phyloP scores from a whole-genome alignment of 2,113 vertebrate species.

The Machaerirhynchus nigripectus region DNA sequence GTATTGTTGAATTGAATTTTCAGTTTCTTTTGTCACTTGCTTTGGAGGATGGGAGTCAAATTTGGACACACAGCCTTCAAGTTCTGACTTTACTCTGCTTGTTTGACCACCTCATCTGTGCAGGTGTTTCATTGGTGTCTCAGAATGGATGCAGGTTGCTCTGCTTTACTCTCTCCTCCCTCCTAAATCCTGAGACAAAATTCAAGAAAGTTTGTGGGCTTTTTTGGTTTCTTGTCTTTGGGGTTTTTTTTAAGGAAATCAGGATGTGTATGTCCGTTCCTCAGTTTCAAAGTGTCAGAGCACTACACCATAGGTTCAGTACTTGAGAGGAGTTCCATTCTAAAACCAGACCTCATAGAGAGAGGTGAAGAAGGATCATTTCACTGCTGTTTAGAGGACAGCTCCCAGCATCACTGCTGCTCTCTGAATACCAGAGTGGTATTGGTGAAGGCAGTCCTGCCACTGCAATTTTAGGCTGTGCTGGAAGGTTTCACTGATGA shows the following conservation, averaged over 20 bases:
- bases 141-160: background rate
- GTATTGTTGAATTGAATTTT: background rate
- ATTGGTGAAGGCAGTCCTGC: background rate
- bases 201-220: background rate
- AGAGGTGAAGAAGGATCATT: background rate
- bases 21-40: background rate
- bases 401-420: accelerated
- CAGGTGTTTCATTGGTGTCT: background rate
- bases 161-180: background rate
- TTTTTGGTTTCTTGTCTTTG: background rate
- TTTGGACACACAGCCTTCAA: background rate
- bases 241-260: background rate
- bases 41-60: background rate
- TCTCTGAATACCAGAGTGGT: background rate
- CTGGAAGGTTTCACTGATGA: background rate
- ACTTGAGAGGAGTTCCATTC: background rate
- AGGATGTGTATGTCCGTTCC: background rate
- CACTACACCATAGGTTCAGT: background rate
- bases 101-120: background rate
- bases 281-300: background rate
- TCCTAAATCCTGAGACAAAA: background rate
- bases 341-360: background rate
- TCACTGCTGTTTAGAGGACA: background rate
- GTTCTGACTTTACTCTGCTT: background rate
- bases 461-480: background rate